Evolutionary conservation across 1,140 invertebrate genomes (phyloP).

Genomic region (Theocolax elegans): DNA sequence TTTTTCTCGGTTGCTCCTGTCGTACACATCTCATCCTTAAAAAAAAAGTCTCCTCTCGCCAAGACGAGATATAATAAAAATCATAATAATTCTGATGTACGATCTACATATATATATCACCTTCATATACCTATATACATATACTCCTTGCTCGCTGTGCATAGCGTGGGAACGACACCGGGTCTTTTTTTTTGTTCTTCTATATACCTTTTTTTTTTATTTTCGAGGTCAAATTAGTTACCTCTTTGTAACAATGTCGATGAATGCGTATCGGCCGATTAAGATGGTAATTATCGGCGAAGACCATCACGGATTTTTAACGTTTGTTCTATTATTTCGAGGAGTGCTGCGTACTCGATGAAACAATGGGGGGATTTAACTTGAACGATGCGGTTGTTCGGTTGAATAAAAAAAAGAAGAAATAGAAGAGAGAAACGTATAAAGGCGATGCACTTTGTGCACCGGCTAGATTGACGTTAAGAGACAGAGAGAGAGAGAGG

Average conservation of each 20-base stretch:
- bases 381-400: too few relatives aligned
- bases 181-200: slow-evolving; percentile 20
- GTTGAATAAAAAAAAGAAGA: too few relatives aligned
- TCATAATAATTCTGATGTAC: neutral
- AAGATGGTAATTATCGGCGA: slow-evolving; percentile 17
- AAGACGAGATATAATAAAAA: too few relatives aligned
- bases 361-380: slow-evolving; percentile 28
- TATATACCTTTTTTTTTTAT: slow-evolving; percentile 22
- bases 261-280: slow-evolving; percentile 35
- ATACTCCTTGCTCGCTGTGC: neutral
- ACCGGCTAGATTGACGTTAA: too few relatives aligned
- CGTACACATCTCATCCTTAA: too few relatives aligned
- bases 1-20: slow-evolving; percentile 24
- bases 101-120: too few relatives aligned
- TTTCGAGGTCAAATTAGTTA: slow-evolving; percentile 42
- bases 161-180: neutral
- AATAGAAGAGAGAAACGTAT: too few relatives aligned
- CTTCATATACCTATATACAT: slow-evolving; percentile 3
- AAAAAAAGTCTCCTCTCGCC: too few relatives aligned
- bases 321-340: neutral
- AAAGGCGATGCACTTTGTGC: too few relatives aligned
- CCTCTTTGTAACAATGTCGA: slow-evolving; percentile 44
- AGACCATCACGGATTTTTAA: neutral
- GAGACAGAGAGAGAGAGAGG: too few relatives aligned
- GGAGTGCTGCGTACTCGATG: neutral